phyloP scores from a whole-genome alignment of 2,888 invertebrate genomes.

The Abrostola triplasia region DNA sequence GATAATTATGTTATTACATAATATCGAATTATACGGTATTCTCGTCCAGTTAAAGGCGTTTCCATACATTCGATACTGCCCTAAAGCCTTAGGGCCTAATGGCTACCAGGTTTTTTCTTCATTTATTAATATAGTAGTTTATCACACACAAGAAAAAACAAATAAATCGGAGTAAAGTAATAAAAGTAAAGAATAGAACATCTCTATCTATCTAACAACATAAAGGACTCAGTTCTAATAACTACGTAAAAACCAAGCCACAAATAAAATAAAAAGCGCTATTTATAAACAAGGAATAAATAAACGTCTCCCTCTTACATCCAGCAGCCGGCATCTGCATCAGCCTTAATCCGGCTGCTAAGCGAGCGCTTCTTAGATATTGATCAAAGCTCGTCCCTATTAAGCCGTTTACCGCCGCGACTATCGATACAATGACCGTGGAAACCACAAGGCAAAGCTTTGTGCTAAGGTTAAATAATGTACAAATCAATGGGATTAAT shows the following conservation, averaged over 20 bases:
- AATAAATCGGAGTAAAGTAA: no score
- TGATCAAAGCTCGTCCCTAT: constrained; percentile 49
- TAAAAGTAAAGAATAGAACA: no score
- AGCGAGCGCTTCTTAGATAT: constrained; percentile 47
- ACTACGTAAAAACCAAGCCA: background rate
- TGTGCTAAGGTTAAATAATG: constrained; percentile 1
- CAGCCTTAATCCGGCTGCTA: constrained; percentile 43
- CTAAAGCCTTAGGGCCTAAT: no score
- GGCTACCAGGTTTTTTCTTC: no score
- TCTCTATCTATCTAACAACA: no score
- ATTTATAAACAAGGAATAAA: constrained; percentile 18
- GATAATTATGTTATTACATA: no score
- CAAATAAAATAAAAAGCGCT: constrained; percentile 6
- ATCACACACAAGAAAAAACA: no score
- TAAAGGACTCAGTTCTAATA: no score
- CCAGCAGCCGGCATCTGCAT: constrained; percentile 19
- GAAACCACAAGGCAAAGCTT: constrained; percentile 5
- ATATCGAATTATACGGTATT: no score
- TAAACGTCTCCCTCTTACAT: background rate
- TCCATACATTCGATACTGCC: no score
- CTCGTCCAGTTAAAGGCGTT: no score
- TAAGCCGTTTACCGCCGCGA: constrained; percentile 42
- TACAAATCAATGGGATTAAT: background rate
- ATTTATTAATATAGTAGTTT: no score
- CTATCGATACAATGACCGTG: constrained; percentile 45